Evolutionary conservation across 2,888 invertebrate species (phyloP).

Genomic region (Thyatira batis): DNA sequence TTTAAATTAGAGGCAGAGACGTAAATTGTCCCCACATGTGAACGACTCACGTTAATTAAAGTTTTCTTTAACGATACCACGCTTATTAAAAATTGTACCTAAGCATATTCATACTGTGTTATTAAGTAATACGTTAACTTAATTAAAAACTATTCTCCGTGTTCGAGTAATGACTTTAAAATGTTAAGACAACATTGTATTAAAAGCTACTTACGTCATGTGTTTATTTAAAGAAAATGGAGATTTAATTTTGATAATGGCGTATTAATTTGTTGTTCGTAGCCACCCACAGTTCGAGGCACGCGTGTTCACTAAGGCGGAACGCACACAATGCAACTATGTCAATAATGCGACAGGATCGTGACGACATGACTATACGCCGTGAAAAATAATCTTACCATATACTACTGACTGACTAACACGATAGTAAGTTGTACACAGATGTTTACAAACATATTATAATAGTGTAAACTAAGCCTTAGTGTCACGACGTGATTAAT

Average conservation of each 20-base stretch:
- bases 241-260: constrained; percentile 48
- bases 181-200: constrained; percentile 4
- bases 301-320: constrained; percentile 15
- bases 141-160: background rate
- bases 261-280: constrained; percentile 33
- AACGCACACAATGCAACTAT: constrained; percentile 20
- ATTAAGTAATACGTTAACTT: constrained; percentile 13
- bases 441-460: background rate
- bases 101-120: constrained; percentile 18
- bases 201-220: constrained; percentile 9
- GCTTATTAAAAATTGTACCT: background rate
- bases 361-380: constrained; percentile 15
- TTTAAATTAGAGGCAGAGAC: constrained; percentile 71
- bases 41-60: constrained; percentile 60
- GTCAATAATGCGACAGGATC: background rate
- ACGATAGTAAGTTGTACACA: background rate
- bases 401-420: constrained; percentile 20
- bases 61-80: constrained; percentile 46
- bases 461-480: constrained; percentile 27
- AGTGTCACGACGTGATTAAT: constrained; percentile 54
- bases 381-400: constrained; percentile 17
- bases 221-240: constrained; percentile 24
- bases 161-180: background rate
- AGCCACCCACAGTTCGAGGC: constrained; percentile 23
- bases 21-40: constrained; percentile 69